These are phyloP conservation scores for Protophormia terraenovae DNA, from an alignment of 2,888 invertebrate genomes.

Conservation along the genomic window DNA sequence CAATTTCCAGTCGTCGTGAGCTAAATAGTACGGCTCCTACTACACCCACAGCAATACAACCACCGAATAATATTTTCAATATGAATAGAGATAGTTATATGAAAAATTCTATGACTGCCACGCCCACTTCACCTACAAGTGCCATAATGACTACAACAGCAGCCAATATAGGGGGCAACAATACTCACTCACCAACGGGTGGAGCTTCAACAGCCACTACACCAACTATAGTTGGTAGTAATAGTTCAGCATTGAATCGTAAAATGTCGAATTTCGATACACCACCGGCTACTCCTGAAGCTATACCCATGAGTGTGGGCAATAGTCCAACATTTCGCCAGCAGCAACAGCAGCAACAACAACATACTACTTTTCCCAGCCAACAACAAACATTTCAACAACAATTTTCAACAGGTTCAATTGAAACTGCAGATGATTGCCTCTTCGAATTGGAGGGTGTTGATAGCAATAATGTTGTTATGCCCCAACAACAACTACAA, in stretches of 20 bases:
- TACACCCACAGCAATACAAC: slow-evolving; percentile 75
- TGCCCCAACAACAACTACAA: background rate
- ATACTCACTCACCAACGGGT: slow-evolving; percentile 45
- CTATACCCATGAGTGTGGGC: slow-evolving; percentile 81
- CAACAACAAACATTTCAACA: slow-evolving; percentile 67
- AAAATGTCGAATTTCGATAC: slow-evolving; percentile 81
- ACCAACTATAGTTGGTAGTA: slow-evolving; percentile 33
- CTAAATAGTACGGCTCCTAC: slow-evolving; percentile 71
- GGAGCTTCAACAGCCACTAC: background rate
- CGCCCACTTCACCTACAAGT: slow-evolving; percentile 51
- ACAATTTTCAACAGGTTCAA: slow-evolving; percentile 69
- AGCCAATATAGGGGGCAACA: slow-evolving; percentile 32
- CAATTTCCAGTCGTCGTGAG: slow-evolving; percentile 75
- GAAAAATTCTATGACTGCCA: slow-evolving; percentile 32
- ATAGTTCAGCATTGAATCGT: slow-evolving; percentile 66
- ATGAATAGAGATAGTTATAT: slow-evolving; percentile 42
- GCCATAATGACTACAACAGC: slow-evolving; percentile 47
- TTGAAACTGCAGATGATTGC: slow-evolving; percentile 85
- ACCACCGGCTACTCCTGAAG: slow-evolving; percentile 81
- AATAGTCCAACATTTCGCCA: slow-evolving; percentile 81
- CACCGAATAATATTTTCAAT: slow-evolving; percentile 65
- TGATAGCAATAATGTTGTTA: slow-evolving; percentile 63
- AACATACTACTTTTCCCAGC: slow-evolving; percentile 44
- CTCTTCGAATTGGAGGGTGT: slow-evolving; percentile 90
- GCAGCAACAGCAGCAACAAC: slow-evolving; percentile 72